Evolutionary conservation across 2,797 vertebrate species (phyloP).

Genomic region (Crenichthys baileyi): DNA sequence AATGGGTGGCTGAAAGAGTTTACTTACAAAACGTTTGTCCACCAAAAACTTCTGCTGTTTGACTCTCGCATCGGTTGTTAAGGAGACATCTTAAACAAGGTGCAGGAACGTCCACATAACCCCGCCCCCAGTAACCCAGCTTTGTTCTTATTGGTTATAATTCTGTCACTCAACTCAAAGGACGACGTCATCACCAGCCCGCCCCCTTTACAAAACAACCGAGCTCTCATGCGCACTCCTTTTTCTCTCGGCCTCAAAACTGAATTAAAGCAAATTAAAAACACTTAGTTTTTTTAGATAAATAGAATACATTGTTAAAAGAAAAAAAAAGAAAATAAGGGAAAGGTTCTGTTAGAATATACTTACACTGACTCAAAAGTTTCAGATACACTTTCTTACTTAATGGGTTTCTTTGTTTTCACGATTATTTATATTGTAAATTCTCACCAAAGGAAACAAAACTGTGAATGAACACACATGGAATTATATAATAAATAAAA

Average conservation of each 20-base stretch:
- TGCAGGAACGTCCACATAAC: slow-evolving; percentile 12
- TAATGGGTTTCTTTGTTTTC: too few relatives aligned
- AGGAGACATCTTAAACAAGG: slow-evolving; percentile 77
- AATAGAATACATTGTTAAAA: background rate
- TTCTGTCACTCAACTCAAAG: slow-evolving; percentile 49
- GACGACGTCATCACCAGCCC: background rate
- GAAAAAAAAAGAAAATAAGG: background rate
- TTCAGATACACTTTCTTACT: too few relatives aligned
- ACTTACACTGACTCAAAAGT: too few relatives aligned
- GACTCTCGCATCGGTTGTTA: slow-evolving; percentile 73
- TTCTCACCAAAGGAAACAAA: too few relatives aligned
- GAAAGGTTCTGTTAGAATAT: background rate
- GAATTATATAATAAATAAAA: too few relatives aligned
- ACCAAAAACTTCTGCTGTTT: slow-evolving; percentile 59
- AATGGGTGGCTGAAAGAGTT: background rate
- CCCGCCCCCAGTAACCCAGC: slow-evolving; percentile 43
- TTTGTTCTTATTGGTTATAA: slow-evolving; percentile 49
- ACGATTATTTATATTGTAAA: too few relatives aligned
- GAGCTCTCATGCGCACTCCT: background rate
- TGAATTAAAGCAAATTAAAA: background rate
- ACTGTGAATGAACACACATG: too few relatives aligned
- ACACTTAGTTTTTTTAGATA: background rate
- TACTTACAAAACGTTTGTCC: slow-evolving; percentile 63
- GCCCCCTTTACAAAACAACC: background rate
- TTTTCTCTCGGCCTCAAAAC: background rate